Base-by-base conservation (phyloP, 2,888 invertebrate species). In the Andrena trimmerana region DNA sequence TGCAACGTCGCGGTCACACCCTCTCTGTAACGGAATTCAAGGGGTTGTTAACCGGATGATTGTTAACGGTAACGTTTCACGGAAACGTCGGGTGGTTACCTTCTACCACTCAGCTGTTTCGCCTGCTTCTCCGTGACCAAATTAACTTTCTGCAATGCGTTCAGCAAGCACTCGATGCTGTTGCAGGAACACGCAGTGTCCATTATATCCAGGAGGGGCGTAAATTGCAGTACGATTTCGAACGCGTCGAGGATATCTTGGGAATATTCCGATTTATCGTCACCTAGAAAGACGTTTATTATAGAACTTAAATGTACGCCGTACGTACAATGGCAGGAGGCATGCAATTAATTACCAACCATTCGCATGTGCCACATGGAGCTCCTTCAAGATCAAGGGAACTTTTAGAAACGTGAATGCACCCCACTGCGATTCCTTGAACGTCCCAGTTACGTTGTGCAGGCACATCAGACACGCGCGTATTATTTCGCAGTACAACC, bases 351-450 rank as follows among this genome's bases (percentile, higher is more conserved):
- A 24, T 54, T 33, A 84, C 81, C 29, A 84, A 92, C 93, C 91
- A 88, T 95, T 95, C 60, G 96, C 95, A 86, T 95, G 95, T 59
- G 95, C 93, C 50, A 95, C 95, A 87, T 97, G 96, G 62, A 97
- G 93, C 85, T 96, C 96, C 77, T 96, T 96, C 63, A 98, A 95
- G 65, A 98, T 96, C 90, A 97, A 96, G 0, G 98, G 98, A 69
- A 99, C 96, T 95, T 99, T 99, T 8, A 99, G 95, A 92, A 98
- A 99, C 0, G 98, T 97, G 92, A 99, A 98, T 10, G 99, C 98
- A 16, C 98, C 98, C 98, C 99, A 99, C 90, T 98, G 96, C 4
- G 98, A 97, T 91, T 98, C 98, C 88, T 97, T 97, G 8, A 97
- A 96, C 62, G 97, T 97, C 88, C 97, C 97, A 70, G 97, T 96